phyloP scores from a whole-genome alignment of 2,888 invertebrate genomes.

The Odontocerum albicorne region DNA sequence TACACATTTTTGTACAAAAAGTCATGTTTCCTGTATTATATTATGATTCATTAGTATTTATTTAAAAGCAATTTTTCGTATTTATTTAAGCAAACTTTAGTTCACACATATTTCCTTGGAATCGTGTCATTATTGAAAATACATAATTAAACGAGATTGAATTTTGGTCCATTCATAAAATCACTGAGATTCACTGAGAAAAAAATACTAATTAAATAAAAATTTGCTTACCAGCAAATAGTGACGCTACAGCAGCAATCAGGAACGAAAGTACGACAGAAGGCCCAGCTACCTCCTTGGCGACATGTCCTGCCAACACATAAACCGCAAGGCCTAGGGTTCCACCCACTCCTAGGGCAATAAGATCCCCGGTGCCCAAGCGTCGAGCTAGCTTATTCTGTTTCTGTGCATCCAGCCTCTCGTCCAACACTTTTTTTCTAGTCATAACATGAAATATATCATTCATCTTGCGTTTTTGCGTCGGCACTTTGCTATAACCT shows the following conservation, averaged over 20 bases:
- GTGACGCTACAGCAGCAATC: conserved; percentile 83
- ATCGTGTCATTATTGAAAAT: too few species aligned
- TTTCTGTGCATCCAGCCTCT: conserved; percentile 45
- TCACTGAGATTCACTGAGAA: too few species aligned
- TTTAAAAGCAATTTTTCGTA: too few species aligned
- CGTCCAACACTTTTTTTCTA: conserved; percentile 52
- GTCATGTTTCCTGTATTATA: too few species aligned
- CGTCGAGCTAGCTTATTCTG: conserved; percentile 60
- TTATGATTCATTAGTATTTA: too few species aligned
- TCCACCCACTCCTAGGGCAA: conserved; percentile 76
- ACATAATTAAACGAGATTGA: too few species aligned
- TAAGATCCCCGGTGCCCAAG: conserved; percentile 74
- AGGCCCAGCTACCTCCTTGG: conserved; percentile 77
- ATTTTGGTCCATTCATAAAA: too few species aligned
- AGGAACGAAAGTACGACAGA: conserved; percentile 83
- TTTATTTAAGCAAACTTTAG: too few species aligned
- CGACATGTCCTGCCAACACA: conserved; percentile 80
- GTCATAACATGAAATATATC: conserved; percentile 30
- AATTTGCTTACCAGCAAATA: conserved; percentile 71
- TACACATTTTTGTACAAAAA: too few species aligned
- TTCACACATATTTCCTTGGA: too few species aligned
- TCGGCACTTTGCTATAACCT: too few species aligned
- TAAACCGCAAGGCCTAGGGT: conserved; percentile 89
- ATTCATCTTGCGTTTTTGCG: conserved; percentile 10
- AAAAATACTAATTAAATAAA: conserved; percentile 2